Evolutionary conservation across 2,113 vertebrate species (phyloP), one percentile per base, ranked within the genome.

Genomic region (Prionailurus bengalensis): DNA sequence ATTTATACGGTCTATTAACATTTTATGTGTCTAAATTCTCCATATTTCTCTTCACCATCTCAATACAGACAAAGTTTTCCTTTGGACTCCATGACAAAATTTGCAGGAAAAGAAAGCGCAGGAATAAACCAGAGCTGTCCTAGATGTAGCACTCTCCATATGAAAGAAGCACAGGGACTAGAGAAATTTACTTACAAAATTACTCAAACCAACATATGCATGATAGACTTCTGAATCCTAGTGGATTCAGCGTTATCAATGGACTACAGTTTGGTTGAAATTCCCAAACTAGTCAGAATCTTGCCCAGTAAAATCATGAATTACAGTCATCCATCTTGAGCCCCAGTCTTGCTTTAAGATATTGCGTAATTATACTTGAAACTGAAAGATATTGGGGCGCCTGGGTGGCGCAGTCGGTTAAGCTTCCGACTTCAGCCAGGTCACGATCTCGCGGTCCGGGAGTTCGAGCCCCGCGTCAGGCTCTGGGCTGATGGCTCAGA

Each of bases 291-390:
- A 31, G 7, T n/a, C 15, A 93, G 94, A 65, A 94, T 93, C 23
- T 95, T 93, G 4, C 17, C 65, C 84, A 31, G 21, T 71, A 8
- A 48, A 84, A 78, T 88, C 7, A 29, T 23, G 33, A 82, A 86
- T 76, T 80, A 17, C 31, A 48, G 31, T 39, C 42, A 73, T 33
- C 10, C 3, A 45, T 73, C 91, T 61, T 95, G 53, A 79, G 31
- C 31, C 9, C 29, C 73, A 7, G n/a, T 0, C 8, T 73, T 76
- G n/a, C 36, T 95, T 29, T 63, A 13, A 65, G 65, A 31, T 79
- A 95, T 76, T 74, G 31, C 68, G 68, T 73, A 95, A 45, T 36
- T 79, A 70, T 42, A 51, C 55, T 48, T 80, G 23, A 92, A 96
- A 29, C 21, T 58, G 81, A 89, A 74, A 21, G 11, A 58, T 16